Percentiles rank a stretch among this genome's conserved stretches.
These are phyloP conservation scores for Ceratosolen solmsi DNA, from an alignment of 1,140 invertebrate species.

Conservation along the genomic window DNA sequence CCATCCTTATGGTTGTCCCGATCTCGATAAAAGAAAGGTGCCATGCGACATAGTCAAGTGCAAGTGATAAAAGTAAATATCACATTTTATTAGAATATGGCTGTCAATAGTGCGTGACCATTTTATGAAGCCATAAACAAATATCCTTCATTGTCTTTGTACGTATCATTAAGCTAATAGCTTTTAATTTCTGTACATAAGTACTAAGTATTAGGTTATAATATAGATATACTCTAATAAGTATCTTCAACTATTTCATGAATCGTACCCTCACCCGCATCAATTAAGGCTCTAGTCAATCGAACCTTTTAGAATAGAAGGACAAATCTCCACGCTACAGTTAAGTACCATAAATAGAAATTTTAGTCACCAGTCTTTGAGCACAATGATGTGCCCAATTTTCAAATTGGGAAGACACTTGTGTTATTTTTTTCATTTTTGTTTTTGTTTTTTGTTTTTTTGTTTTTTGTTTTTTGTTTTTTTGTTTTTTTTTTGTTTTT, in stretches of 20 bases:
- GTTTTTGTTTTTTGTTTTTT: too few relatives aligned
- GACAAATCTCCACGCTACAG: slow-evolving; percentile 1
- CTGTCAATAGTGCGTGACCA: slow-evolving; percentile 28
- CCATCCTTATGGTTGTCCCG: slow-evolving; percentile 19
- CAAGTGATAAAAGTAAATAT: slow-evolving; percentile 51
- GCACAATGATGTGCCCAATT: slow-evolving; percentile 3
- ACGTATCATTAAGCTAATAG: slow-evolving; percentile 31
- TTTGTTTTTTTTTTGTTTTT: too few relatives aligned
- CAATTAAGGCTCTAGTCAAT: slow-evolving; percentile 34
- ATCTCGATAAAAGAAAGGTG: slow-evolving; percentile 31
- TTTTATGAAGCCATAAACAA: slow-evolving; percentile 39
- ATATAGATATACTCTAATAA: slow-evolving; percentile 29
- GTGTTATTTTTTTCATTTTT: neutral
- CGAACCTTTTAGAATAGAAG: slow-evolving; percentile 19
- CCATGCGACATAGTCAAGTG: slow-evolving; percentile 6
- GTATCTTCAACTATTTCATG: slow-evolving; percentile 23
- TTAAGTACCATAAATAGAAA: slow-evolving; percentile 51
- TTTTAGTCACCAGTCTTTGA: slow-evolving; percentile 50
- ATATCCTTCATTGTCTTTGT: slow-evolving; percentile 43
- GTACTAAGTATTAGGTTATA: slow-evolving; percentile 40
- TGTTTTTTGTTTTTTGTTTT: too few relatives aligned
- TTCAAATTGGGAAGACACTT: slow-evolving; percentile 34
- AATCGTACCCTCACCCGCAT: slow-evolving; percentile 43
- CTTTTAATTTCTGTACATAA: slow-evolving; percentile 44
- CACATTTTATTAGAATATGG: slow-evolving; percentile 45